Percentiles rank a stretch among this genome's conserved stretches.
Evolutionary conservation across 2,113 vertebrate genomes (phyloP).

Genomic region (Salvelinus sp.): DNA sequence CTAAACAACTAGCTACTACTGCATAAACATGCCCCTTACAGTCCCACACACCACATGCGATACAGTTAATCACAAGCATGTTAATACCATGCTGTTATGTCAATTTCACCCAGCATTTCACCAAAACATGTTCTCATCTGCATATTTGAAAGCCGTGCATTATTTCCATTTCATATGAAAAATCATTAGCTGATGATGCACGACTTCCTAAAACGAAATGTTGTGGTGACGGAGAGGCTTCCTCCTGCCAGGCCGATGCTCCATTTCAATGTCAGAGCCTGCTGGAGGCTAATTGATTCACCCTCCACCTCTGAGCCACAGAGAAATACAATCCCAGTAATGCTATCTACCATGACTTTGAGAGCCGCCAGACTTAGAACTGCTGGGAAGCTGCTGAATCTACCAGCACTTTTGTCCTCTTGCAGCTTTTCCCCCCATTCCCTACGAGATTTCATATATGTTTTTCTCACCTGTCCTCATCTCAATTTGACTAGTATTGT

Average conservation of each 20-base stretch:
- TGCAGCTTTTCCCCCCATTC: not conserved
- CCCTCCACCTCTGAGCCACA: conserved; percentile 72
- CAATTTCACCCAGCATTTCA: not conserved
- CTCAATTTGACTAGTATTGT: no score
- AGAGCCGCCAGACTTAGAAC: conserved; percentile 49
- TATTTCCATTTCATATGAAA: conserved; percentile 47
- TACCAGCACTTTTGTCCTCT: conserved; percentile 10
- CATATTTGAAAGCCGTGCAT: not conserved
- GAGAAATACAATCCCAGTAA: conserved; percentile 77
- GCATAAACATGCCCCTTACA: not conserved
- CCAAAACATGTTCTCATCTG: not conserved
- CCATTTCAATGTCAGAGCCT: conserved; percentile 92
- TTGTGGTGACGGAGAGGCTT: conserved; percentile 69
- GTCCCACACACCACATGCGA: not conserved
- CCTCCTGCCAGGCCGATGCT: conserved; percentile 69
- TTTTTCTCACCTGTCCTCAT: no score
- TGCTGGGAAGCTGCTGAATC: conserved; percentile 40
- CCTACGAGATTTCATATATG: not conserved
- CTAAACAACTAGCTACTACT: conserved; percentile 8
- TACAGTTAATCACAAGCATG: not conserved
- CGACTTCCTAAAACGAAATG: conserved; percentile 59
- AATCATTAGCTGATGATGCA: conserved; percentile 68
- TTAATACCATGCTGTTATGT: not conserved
- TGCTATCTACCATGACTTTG: conserved; percentile 72
- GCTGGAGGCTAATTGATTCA: conserved; percentile 88